Evolutionary conservation across 1,140 invertebrate genomes (phyloP), one percentile per base, ranked within the genome.

Genomic region (Lepidurus apus): DNA sequence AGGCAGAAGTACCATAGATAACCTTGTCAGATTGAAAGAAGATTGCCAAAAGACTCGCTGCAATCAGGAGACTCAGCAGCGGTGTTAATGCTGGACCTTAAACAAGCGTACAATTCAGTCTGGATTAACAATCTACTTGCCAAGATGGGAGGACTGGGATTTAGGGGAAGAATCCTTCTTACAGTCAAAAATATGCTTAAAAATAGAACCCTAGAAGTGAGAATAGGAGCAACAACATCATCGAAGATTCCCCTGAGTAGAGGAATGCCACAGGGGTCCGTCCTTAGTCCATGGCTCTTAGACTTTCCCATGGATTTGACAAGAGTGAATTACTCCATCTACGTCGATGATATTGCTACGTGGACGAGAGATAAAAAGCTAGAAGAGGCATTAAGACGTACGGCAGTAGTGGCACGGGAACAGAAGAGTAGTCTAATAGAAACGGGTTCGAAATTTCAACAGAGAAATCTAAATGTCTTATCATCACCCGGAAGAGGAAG

Each of bases 281-380:
- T 47, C 17, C 45, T 47, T 47, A 47, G 45, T 47, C 45, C 45
- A 47, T 47, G 45, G 45, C 45, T 47, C 45, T 47, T 47, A 47
- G 45, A 47, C 45, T 47, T 47, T 17, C 45, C 45, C 45, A 8
- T 47, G 45, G 10, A 47, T 47, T 4, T 47, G 17, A 8, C 45
- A 47, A 17, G 45, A 47, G 45, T 47, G 45, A 47, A 47, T 47
- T 47, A 47, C 17, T 47, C 45, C 17, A 10, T 47, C 0, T 47
- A 47, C 17, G 45, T 47, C 0, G 45, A 47, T 47, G 45, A 47
- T 5, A 47, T 47, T 47, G 10, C 45, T 0, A 47, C 45, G 45
- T 47, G 45, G 45, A 17, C 45, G 45, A 47, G 45, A 17, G 45
- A 47, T 47, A 47, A 47, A 47, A 47, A 47, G 6, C 5, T 47